Conservation (phyloP, 1,140 invertebrate genomes). For the Oryzaephilus surinamensis region DNA sequence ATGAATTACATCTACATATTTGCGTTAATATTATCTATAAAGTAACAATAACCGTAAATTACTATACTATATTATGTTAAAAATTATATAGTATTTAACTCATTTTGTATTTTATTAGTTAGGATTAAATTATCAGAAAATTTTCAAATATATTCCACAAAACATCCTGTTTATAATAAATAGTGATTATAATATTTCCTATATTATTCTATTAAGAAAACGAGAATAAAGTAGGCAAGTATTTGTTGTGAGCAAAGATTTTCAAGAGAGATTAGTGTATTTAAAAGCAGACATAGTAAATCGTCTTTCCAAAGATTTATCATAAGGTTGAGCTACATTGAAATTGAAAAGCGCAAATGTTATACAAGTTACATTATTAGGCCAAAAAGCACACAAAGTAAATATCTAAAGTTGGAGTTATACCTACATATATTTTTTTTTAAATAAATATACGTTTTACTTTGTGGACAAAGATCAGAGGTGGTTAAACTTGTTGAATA, state of each 20-base stretch:
- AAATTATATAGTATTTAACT: no score
- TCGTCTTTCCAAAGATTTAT: conserved; percentile 17
- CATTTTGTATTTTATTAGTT: no score
- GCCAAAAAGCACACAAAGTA: no score
- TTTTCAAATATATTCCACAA: no score
- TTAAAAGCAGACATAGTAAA: conserved; percentile 17
- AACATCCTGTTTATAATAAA: conserved; percentile 10
- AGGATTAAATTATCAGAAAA: no score
- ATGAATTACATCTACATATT: conserved; percentile 55
- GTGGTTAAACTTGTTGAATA: conserved; percentile 10
- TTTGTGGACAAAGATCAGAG: conserved; percentile 17
- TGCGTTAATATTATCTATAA: conserved; percentile 65
- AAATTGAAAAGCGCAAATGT: conserved; percentile 19
- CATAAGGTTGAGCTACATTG: conserved; percentile 19
- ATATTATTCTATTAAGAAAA: no score
- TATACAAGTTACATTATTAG: no score
- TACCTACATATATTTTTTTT: conserved; percentile 13
- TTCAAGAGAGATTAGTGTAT: conserved; percentile 18
- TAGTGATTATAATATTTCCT: no score
- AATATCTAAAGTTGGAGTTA: conserved; percentile 18
- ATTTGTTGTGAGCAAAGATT: conserved; percentile 19
- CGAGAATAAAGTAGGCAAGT: no score
- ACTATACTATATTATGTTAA: no score
- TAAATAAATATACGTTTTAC: conserved; percentile 8
- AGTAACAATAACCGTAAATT: no score